A percentile compares a stretch with the other conserved stretches of the same genome.
Conservation (phyloP, 2,888 invertebrate genomes). For the Caenorhabditis sp. region DNA sequence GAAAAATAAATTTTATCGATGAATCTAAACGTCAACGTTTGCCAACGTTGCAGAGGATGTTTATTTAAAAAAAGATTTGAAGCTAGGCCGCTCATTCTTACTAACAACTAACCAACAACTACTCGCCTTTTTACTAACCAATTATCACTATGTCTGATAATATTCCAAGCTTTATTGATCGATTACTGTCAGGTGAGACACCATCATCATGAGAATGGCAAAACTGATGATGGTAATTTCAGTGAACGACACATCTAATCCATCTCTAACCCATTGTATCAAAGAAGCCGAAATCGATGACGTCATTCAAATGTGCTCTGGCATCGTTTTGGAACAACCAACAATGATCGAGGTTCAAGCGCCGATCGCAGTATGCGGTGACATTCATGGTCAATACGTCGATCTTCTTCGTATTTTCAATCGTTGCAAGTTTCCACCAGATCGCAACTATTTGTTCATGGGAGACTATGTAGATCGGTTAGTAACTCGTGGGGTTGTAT, state of each 20-base stretch:
- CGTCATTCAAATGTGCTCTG: slow-evolving; percentile 18
- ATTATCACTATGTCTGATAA: neutral
- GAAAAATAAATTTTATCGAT: neutral
- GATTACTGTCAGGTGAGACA: neutral
- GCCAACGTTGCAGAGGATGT: neutral
- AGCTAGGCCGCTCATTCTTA: neutral
- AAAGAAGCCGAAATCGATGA: slow-evolving; percentile 26
- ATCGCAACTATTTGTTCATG: slow-evolving; percentile 47
- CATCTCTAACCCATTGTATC: slow-evolving; percentile 31
- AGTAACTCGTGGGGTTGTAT: neutral
- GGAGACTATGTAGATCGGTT: slow-evolving; percentile 50
- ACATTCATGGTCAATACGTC: slow-evolving; percentile 47
- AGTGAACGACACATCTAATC: slow-evolving; percentile 39
- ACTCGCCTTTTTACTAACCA: neutral
- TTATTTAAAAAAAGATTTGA: neutral
- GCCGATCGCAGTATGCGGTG: slow-evolving; percentile 41
- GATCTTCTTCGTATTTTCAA: slow-evolving; percentile 55
- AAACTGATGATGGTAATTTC: too few species aligned
- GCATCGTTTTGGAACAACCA: slow-evolving; percentile 38
- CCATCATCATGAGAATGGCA: too few species aligned
- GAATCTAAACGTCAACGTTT: neutral
- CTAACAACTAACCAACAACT: too few species aligned
- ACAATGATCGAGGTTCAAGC: slow-evolving; percentile 40
- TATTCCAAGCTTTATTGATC: neutral
- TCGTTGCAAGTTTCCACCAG: slow-evolving; percentile 50